Evolutionary conservation across 2,113 vertebrate species (phyloP).

Genomic region (Pachypanchax playfairii): DNA sequence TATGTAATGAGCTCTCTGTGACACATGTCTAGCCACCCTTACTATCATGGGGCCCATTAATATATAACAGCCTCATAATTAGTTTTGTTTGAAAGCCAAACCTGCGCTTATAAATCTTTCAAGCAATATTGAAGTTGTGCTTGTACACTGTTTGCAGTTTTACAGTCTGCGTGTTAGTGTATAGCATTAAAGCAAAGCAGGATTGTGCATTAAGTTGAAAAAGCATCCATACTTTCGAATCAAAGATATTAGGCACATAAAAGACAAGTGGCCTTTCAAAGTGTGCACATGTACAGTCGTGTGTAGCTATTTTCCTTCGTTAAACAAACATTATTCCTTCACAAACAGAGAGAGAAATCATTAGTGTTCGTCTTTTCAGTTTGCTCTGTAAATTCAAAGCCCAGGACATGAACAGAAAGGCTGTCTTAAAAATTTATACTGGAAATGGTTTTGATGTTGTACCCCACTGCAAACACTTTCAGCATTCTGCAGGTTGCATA

Average conservation of each 20-base stretch:
- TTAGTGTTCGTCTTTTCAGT: slow-evolving; percentile 67
- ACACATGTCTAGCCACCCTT: slow-evolving; percentile 77
- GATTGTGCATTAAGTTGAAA: not conserved
- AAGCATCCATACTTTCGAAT: not conserved
- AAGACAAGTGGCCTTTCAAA: slow-evolving; percentile 18
- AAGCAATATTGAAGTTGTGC: slow-evolving; percentile 59
- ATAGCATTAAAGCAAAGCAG: slow-evolving; percentile 3
- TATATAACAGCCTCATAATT: slow-evolving; percentile 74
- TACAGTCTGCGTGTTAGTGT: slow-evolving; percentile 15
- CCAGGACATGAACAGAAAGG: slow-evolving; percentile 69
- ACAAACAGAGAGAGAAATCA: slow-evolving; percentile 54
- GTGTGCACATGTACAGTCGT: slow-evolving; percentile 26
- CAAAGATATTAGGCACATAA: slow-evolving; percentile 6
- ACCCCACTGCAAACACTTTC: slow-evolving; percentile 83
- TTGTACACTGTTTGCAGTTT: slow-evolving; percentile 43
- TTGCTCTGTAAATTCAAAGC: slow-evolving; percentile 69
- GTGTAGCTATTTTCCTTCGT: slow-evolving; percentile 20
- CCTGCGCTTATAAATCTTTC: slow-evolving; percentile 63
- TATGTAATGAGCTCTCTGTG: slow-evolving; percentile 81
- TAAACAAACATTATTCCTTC: slow-evolving; percentile 45
- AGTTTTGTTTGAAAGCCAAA: slow-evolving; percentile 67
- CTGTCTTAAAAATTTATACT: slow-evolving; percentile 83
- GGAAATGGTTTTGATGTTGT: slow-evolving; percentile 85
- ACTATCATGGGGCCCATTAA: slow-evolving; percentile 75
- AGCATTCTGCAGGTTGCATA: slow-evolving; percentile 80